These are phyloP conservation scores for Sceloporus undulatus DNA, from an alignment of 2,113 vertebrate genomes.

Conservation along the genomic window DNA sequence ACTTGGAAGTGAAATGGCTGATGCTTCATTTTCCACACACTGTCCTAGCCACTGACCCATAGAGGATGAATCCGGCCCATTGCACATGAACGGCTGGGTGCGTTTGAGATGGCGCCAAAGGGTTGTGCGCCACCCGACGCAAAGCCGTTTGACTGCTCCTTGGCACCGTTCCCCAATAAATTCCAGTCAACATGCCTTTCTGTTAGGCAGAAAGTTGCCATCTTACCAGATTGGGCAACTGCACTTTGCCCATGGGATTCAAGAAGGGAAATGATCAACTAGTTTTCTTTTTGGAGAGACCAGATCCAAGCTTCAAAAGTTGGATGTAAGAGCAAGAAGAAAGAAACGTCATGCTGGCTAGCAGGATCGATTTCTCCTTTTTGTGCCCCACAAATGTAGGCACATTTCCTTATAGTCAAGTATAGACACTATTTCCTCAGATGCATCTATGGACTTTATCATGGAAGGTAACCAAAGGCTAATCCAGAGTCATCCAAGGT, in stretches of 20 bases:
- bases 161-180: fast-evolving
- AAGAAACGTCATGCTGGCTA: no score
- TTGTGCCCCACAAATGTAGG: no score
- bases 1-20: neutral
- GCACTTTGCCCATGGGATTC: neutral
- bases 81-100: neutral
- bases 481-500: no score
- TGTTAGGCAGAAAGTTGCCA: fast-evolving
- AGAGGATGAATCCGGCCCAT: neutral
- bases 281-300: neutral
- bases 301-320: neutral
- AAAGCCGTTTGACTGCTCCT: no score
- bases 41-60: neutral
- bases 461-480: no score
- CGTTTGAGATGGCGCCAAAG: neutral
- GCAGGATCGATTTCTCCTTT: no score
- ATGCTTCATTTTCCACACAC: neutral
- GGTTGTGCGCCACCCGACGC: neutral
- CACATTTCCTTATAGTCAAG: no score
- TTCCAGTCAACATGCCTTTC: no score
- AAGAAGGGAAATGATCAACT: conserved; percentile 13
- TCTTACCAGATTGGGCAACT: no score
- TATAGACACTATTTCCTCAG: no score
- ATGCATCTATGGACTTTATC: no score
- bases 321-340: no score